Evolutionary conservation across 2,888 invertebrate species (phyloP), one percentile per base, ranked within the genome.

Genomic region (Cataglyphis rosenhaueri): DNA sequence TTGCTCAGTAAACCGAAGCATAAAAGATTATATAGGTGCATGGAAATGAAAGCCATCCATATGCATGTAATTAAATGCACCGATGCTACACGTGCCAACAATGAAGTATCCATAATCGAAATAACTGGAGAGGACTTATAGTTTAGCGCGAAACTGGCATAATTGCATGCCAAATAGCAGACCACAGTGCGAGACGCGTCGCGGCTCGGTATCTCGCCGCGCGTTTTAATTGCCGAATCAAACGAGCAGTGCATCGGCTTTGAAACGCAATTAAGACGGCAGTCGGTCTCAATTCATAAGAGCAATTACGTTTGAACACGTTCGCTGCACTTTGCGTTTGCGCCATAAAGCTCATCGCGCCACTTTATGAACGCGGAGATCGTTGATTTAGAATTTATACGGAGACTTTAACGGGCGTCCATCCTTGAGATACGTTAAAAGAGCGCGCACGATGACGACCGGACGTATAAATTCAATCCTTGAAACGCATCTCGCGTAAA

Each of bases 371-470:
- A 91, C 89, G 87, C 83, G 78, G 78, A 76, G 84, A 84, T 90
- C 88, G 81, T 89, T 90, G 91, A 93, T 93, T 93, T 90, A 90
- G 91, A 88, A 92, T 93, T 93, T 92, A 93, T 89, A 89, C 86
- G 84, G 82, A 86, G 85, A 89, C 86, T 86, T 91, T 90, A 90
- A 89, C 86, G 87, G 87, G 83, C 85, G 84, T 79, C 35, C 74
- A 48, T 81, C 57, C 64, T 76, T 85, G 81, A 70, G 87, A 92
- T 15, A n/a, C 86, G 86, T 88, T 89, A 85, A 91, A 89, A 89
- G 88, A 90, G 76, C 76, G 85, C 85, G 57, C 73, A 85, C 85
- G 88, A 88, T 84, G 88, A 85, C 84, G 89, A 88, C 92, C 92
- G 92, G 93, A 93, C 87, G 82, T 87, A 93, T 92, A 93, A 93